Percentiles rank a stretch among this genome's conserved stretches.
Evolutionary conservation across 2,797 vertebrate species (phyloP).

Genomic region (Pachyuromys duprasi): DNA sequence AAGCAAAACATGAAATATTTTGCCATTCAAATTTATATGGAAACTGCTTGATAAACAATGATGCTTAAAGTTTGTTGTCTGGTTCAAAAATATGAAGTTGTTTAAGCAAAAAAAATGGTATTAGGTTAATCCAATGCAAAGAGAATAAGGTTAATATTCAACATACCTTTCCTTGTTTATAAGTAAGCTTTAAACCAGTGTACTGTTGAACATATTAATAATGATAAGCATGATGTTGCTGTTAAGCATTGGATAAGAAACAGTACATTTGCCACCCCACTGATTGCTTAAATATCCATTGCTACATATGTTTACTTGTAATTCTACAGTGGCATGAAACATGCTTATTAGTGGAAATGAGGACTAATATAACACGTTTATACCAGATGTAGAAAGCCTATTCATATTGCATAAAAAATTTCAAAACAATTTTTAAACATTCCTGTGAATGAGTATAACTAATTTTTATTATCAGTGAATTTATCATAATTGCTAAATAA

Average conservation of each 20-base stretch:
- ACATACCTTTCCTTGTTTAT: not conserved
- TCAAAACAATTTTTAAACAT: not conserved
- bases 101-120: not conserved
- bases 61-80: too few relatives aligned
- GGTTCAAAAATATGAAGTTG: not conserved
- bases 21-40: too few relatives aligned
- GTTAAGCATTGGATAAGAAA: fast-evolving
- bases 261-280: not conserved
- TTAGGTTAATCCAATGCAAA: not conserved
- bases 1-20: too few relatives aligned
- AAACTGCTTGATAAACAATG: too few relatives aligned
- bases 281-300: not conserved
- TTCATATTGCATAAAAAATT: not conserved
- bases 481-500: not conserved
- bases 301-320: not conserved
- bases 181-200: not conserved
- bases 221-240: not conserved
- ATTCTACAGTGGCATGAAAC: not conserved
- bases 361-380: not conserved
- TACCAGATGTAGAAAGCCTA: not conserved
- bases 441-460: not conserved
- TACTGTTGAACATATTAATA: not conserved
- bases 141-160: not conserved
- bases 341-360: not conserved
- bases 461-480: not conserved